Evolutionary conservation across 2,797 vertebrate genomes (phyloP).

Genomic region (Chloroceryle inda): DNA sequence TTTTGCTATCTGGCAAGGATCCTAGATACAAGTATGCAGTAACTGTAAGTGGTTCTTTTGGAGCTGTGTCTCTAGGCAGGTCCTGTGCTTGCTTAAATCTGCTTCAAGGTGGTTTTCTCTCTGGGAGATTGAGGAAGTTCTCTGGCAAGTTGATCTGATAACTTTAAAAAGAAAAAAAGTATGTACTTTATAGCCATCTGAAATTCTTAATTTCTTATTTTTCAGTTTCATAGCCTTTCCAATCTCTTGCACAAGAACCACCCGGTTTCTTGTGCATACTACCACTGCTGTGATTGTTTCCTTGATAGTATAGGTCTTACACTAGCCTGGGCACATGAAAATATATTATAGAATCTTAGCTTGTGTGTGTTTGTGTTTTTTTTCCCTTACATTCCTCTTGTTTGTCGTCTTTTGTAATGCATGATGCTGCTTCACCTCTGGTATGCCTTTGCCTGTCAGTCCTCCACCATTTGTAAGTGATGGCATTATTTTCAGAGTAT

Average conservation of each 20-base stretch:
- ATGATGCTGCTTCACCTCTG: not conserved
- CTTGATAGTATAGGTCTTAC: not conserved
- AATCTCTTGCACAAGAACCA: not conserved
- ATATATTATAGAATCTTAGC: not conserved
- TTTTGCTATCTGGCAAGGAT: conserved; percentile 10
- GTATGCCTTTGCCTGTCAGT: not conserved
- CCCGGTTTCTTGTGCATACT: not conserved
- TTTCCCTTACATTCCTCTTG: not conserved
- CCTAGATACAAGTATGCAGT: not conserved
- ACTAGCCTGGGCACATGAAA: not conserved
- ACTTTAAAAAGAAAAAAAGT: not conserved
- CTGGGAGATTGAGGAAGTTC: not conserved
- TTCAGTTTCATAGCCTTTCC: not conserved
- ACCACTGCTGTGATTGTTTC: not conserved
- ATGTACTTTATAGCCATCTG: not conserved
- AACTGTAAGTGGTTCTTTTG: not conserved
- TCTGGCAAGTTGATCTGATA: not conserved
- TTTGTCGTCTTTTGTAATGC: not conserved
- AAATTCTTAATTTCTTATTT: not conserved
- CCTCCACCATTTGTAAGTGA: not conserved
- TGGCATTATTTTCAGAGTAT: not conserved
- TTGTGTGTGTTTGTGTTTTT: not conserved
- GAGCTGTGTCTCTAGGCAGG: not conserved
- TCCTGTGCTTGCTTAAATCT: not conserved
- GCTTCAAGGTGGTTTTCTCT: not conserved